phyloP scores from a whole-genome alignment of 2,888 invertebrate species.

The Lycia hirtaria region DNA sequence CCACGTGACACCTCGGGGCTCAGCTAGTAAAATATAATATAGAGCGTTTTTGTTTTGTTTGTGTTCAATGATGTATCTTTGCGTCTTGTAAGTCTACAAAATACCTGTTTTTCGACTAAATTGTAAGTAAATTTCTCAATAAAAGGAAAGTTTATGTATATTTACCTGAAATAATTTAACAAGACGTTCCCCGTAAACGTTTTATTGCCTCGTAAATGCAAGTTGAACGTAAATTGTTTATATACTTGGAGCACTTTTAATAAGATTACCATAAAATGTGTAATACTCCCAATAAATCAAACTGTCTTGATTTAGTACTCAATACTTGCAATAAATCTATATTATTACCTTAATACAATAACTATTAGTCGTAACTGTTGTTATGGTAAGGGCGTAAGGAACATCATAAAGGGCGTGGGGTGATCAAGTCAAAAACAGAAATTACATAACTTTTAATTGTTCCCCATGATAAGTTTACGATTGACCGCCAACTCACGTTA shows the following conservation, averaged over 20 bases:
- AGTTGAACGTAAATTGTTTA: conserved; percentile 41
- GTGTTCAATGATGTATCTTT: too few relatives aligned
- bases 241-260: conserved; percentile 36
- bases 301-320: conserved; percentile 22
- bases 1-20: too few relatives aligned
- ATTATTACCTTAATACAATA: background rate
- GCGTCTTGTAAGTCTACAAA: too few relatives aligned
- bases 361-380: conserved; percentile 3
- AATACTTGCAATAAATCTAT: conserved; percentile 11
- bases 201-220: conserved; percentile 42
- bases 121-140: conserved; percentile 1
- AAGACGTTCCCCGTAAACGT: conserved; percentile 37
- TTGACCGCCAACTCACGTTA: too few relatives aligned
- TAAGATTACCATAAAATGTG: conserved; percentile 33
- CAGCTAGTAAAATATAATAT: too few relatives aligned
- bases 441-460: too few relatives aligned
- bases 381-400: background rate
- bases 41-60: too few relatives aligned
- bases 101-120: too few relatives aligned
- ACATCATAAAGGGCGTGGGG: background rate
- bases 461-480: too few relatives aligned
- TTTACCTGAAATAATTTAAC: conserved; percentile 36
- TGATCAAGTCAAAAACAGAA: too few relatives aligned
- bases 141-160: conserved; percentile 23
- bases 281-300: conserved; percentile 28